A percentile compares a stretch with the other conserved stretches of the same genome.
Evolutionary conservation across 92 coral and sea anemone species (phyloP).

Genomic region (Parazoanthus atlanticus): DNA sequence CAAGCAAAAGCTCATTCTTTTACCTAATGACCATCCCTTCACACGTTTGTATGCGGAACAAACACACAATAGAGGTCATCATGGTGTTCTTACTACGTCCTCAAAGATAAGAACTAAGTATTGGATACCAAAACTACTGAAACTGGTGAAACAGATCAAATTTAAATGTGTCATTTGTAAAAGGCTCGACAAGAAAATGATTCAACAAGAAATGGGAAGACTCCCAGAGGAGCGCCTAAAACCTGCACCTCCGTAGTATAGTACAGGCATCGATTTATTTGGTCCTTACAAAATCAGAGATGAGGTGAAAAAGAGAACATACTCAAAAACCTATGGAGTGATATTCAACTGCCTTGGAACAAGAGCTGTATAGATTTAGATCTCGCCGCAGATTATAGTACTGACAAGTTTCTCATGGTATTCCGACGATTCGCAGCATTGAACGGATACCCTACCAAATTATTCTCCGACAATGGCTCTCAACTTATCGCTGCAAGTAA

Average conservation of each 20-base stretch:
- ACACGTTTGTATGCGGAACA: conserved; percentile 59
- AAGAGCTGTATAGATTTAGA: conserved; percentile 2
- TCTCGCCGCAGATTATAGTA: conserved; percentile 47
- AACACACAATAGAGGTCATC: conserved; percentile 53
- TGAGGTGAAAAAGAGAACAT: background rate
- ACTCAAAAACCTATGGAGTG: background rate
- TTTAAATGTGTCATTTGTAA: background rate
- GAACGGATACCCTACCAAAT: conserved; percentile 53
- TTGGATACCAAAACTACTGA: conserved; percentile 62
- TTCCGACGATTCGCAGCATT: conserved; percentile 52
- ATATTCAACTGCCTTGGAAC: conserved; percentile 1
- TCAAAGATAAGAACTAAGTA: conserved; percentile 55
- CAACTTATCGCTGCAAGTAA: conserved; percentile 60
- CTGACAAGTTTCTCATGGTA: conserved; percentile 52
- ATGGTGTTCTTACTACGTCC: conserved; percentile 53
- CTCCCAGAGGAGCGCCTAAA: background rate
- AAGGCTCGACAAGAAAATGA: background rate
- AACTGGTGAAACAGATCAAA: conserved; percentile 49
- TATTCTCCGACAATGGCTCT: conserved; percentile 50
- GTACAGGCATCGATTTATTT: background rate
- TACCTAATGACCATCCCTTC: conserved; percentile 60
- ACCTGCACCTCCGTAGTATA: background rate
- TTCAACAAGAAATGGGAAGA: background rate
- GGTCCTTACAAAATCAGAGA: background rate
- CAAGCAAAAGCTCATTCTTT: conserved; percentile 46